These are phyloP conservation scores for Cyrtonyx montezumae DNA, from an alignment of 2,113 vertebrate genomes.

Conservation along the genomic window DNA sequence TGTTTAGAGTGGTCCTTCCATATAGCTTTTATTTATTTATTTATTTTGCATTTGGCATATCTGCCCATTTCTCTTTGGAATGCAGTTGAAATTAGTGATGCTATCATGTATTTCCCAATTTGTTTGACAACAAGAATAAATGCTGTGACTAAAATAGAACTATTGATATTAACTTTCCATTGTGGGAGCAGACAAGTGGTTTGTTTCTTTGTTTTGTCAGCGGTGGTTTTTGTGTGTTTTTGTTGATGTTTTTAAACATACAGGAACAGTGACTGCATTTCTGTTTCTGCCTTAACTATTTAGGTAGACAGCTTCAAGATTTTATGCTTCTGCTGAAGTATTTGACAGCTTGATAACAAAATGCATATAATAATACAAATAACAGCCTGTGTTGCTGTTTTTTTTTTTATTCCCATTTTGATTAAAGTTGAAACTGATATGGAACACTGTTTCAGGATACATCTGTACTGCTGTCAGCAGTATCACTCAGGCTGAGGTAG, in stretches of 20 bases:
- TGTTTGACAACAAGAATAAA: conserved; percentile 25
- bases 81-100: not conserved
- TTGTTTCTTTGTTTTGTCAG: not conserved
- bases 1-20: not conserved
- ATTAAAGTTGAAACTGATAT: not conserved
- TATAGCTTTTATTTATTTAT: not conserved
- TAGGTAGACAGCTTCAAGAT: conserved; percentile 1
- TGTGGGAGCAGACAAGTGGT: not conserved
- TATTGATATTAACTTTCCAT: conserved; percentile 38
- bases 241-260: not conserved
- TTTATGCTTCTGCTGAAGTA: conserved; percentile 8
- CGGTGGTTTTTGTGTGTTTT: not conserved
- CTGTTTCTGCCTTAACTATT: conserved; percentile 47
- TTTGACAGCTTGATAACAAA: conserved; percentile 60
- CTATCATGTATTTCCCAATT: conserved; percentile 15
- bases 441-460: not conserved
- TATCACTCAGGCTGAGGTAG: not conserved
- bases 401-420: not conserved
- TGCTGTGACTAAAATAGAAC: conserved; percentile 27
- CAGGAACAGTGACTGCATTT: not conserved
- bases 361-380: conserved; percentile 51
- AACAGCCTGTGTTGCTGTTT: conserved; percentile 44
- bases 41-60: not conserved
- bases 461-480: conserved; percentile 18
- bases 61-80: not conserved